Conservation (phyloP, 1,140 invertebrate species). For the Mizuhopecten yessoensis region DNA sequence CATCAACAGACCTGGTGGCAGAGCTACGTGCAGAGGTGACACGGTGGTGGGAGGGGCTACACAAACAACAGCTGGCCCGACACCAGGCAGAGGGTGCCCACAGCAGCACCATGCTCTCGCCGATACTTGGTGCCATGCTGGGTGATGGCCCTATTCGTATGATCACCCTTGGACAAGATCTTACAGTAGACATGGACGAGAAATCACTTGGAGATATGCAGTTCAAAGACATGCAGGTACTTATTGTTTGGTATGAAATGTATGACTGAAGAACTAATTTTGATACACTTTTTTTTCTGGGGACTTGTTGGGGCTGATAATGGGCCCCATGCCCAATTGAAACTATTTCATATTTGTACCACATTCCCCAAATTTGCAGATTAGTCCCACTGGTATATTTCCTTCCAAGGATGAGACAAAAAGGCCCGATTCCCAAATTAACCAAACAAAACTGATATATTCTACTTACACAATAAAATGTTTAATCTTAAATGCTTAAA, state of each 20-base stretch:
- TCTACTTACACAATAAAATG: too few relatives aligned
- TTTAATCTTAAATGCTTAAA: too few relatives aligned
- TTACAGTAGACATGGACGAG: constrained; percentile 96
- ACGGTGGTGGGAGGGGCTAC: constrained; percentile 93
- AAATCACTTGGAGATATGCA: constrained; percentile 94
- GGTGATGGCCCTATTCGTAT: constrained; percentile 94
- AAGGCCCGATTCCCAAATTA: too few relatives aligned
- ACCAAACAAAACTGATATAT: too few relatives aligned
- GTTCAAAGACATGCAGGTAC: constrained; percentile 91
- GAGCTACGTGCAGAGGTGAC: constrained; percentile 96
- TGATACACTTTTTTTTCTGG: too few relatives aligned
- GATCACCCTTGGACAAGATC: constrained; percentile 96
- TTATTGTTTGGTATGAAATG: constrained; percentile 77
- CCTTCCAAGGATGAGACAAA: too few relatives aligned
- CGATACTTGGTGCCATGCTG: constrained; percentile 82
- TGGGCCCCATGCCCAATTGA: too few relatives aligned
- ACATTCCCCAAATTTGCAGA: too few relatives aligned
- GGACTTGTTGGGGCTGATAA: too few relatives aligned
- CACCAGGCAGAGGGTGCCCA: constrained; percentile 71
- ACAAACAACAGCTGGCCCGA: constrained; percentile 80
- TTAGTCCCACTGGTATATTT: too few relatives aligned
- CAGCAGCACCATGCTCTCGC: constrained; percentile 77
- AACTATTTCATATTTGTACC: too few relatives aligned
- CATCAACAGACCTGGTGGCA: constrained; percentile 92
- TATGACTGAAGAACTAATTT: too few relatives aligned